phyloP scores from a whole-genome alignment of 2,888 invertebrate species.

The Eretmocerus hayati region DNA sequence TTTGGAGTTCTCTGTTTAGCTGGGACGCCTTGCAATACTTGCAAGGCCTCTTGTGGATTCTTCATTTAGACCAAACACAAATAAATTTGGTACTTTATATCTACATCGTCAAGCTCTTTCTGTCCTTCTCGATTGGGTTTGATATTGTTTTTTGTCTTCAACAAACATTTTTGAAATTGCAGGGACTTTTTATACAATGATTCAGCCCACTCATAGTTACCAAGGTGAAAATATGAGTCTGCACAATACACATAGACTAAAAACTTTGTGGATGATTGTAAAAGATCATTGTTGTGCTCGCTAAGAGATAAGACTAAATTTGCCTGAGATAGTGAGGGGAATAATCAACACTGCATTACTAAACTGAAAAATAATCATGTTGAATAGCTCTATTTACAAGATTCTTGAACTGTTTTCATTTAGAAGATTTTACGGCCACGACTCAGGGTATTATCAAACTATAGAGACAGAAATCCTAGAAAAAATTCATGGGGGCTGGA shows the following conservation, averaged over 20 bases:
- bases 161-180: slow-evolving; percentile 58
- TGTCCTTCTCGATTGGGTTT: slow-evolving; percentile 48
- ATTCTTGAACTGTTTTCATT: too few relatives aligned
- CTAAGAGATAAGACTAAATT: slow-evolving; percentile 58
- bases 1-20: slow-evolving; percentile 64
- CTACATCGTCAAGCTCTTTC: slow-evolving; percentile 56
- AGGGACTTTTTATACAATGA: slow-evolving; percentile 59
- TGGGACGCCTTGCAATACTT: slow-evolving; percentile 53
- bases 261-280: slow-evolving; percentile 58
- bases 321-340: slow-evolving; percentile 55
- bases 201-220: slow-evolving; percentile 64
- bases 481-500: too few relatives aligned
- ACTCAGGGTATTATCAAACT: too few relatives aligned
- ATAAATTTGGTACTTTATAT: slow-evolving; percentile 68
- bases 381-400: too few relatives aligned
- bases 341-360: too few relatives aligned
- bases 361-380: too few relatives aligned
- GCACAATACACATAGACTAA: slow-evolving; percentile 64
- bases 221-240: slow-evolving; percentile 60
- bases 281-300: slow-evolving; percentile 59
- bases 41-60: slow-evolving; percentile 56
- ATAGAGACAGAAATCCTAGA: too few relatives aligned
- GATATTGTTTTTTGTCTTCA: slow-evolving; percentile 49
- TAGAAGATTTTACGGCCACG: too few relatives aligned
- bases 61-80: slow-evolving; percentile 62